These are phyloP conservation scores for Hyphantria cunea DNA, from an alignment of 1,140 invertebrate genomes.

Conservation along the genomic window DNA sequence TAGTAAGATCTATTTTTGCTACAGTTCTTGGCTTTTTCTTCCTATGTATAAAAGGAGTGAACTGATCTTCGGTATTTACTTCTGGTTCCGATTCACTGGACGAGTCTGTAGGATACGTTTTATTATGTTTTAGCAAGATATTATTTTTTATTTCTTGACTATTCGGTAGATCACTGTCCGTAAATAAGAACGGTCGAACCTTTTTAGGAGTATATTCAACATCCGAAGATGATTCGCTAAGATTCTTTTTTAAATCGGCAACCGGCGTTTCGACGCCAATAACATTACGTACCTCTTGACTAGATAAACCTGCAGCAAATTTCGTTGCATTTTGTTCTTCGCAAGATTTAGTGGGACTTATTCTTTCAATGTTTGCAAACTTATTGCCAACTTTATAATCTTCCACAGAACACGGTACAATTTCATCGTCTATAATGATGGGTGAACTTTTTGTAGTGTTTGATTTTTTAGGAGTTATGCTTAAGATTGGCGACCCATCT, in stretches of 20 bases:
- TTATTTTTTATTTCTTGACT: slow-evolving; percentile 66
- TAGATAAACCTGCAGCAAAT: slow-evolving; percentile 40
- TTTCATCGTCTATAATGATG: not conserved
- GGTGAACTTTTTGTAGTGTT: not conserved
- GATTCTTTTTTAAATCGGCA: slow-evolving; percentile 31
- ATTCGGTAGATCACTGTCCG: slow-evolving; percentile 56
- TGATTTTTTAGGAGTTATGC: not conserved
- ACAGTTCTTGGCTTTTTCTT: slow-evolving; percentile 42
- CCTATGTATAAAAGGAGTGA: slow-evolving; percentile 39
- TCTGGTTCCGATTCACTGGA: slow-evolving; percentile 59
- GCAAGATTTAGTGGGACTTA: slow-evolving; percentile 1
- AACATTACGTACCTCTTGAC: slow-evolving; percentile 41
- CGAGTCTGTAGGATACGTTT: slow-evolving; percentile 36
- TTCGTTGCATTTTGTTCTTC: slow-evolving; percentile 34
- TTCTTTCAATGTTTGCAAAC: slow-evolving; percentile 10
- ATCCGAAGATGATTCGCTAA: slow-evolving; percentile 57
- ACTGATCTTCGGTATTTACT: slow-evolving; percentile 42
- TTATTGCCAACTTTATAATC: slow-evolving; percentile 10
- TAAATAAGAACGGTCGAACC: slow-evolving; percentile 44
- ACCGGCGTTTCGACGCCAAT: slow-evolving; percentile 31
- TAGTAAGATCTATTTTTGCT: slow-evolving; percentile 52
- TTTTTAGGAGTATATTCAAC: slow-evolving; percentile 59
- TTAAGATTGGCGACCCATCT: slow-evolving; percentile 17
- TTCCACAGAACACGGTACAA: slow-evolving; percentile 13
- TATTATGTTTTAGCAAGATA: slow-evolving; percentile 34